Evolutionary conservation across 2,797 vertebrate species (phyloP).

Genomic region (Lagocephalus sceleratus): DNA sequence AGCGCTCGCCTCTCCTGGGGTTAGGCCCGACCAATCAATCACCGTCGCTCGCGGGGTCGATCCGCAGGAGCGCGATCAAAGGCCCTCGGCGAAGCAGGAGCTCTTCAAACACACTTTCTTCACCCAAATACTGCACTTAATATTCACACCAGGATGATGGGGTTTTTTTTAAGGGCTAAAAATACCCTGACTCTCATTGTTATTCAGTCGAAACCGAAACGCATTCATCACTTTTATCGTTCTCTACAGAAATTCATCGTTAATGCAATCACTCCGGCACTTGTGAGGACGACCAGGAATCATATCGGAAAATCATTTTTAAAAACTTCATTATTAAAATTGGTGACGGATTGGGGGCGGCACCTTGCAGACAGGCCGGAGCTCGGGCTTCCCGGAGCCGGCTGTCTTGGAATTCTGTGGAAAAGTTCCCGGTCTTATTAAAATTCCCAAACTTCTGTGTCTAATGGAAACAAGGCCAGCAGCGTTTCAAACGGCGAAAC

Average conservation of each 20-base stretch:
- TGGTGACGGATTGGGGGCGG: conserved; percentile 6
- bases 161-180: conserved; percentile 3
- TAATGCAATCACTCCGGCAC: conserved; percentile 38
- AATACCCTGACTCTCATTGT: not conserved
- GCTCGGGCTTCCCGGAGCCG: not conserved
- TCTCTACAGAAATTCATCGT: conserved; percentile 17
- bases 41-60: conserved; percentile 16
- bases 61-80: conserved; percentile 41
- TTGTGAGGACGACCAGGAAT: conserved; percentile 18
- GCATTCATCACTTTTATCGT: not conserved
- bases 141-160: not conserved
- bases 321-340: conserved; percentile 12
- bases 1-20: conserved; percentile 61
- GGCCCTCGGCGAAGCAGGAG: conserved; percentile 12
- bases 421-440: too few relatives aligned
- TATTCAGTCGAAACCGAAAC: conserved; percentile 3
- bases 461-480: too few relatives aligned
- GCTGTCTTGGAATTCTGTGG: too few relatives aligned
- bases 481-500: too few relatives aligned
- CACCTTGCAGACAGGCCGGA: conserved; percentile 17
- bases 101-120: conserved; percentile 19
- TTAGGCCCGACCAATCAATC: conserved; percentile 61
- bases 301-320: conserved; percentile 3
- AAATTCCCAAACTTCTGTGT: too few relatives aligned
- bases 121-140: conserved; percentile 15